Evolutionary conservation across 2,113 vertebrate genomes (phyloP).

Genomic region (Saccopteryx bilineata): DNA sequence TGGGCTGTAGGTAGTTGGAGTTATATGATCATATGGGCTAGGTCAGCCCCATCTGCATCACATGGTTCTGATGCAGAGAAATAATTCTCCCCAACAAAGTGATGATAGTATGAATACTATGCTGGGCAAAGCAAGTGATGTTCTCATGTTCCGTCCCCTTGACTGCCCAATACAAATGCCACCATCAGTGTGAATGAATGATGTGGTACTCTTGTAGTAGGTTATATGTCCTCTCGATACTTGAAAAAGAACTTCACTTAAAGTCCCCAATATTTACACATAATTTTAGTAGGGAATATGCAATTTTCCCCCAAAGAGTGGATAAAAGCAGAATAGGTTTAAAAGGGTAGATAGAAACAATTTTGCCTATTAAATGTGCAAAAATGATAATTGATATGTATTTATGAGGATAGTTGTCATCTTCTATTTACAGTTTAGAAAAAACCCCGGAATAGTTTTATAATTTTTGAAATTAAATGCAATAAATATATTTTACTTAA

Average conservation of each 20-base stretch:
- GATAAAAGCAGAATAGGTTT: accelerated
- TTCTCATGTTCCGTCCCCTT: neutral
- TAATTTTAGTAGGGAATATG: neutral
- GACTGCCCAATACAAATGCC: neutral
- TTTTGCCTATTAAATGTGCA: neutral
- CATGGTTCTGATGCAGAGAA: neutral
- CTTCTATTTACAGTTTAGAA: neutral
- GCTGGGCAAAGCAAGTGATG: neutral
- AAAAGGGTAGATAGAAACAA: neutral
- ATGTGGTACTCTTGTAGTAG: neutral
- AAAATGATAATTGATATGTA: neutral
- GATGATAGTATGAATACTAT: neutral
- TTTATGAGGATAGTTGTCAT: neutral
- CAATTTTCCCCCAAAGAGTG: neutral
- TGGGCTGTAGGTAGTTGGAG: neutral
- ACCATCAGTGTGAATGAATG: neutral
- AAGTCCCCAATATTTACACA: neutral
- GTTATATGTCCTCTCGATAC: neutral
- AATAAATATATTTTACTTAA: neutral
- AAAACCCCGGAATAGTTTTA: neutral
- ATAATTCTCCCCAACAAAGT: neutral
- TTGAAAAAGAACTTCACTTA: neutral
- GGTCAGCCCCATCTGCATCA: neutral
- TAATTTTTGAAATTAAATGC: conserved; percentile 6
- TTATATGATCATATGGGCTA: neutral